Conservation (phyloP, 2,113 vertebrate species). For the Pterocles gutturalis region DNA sequence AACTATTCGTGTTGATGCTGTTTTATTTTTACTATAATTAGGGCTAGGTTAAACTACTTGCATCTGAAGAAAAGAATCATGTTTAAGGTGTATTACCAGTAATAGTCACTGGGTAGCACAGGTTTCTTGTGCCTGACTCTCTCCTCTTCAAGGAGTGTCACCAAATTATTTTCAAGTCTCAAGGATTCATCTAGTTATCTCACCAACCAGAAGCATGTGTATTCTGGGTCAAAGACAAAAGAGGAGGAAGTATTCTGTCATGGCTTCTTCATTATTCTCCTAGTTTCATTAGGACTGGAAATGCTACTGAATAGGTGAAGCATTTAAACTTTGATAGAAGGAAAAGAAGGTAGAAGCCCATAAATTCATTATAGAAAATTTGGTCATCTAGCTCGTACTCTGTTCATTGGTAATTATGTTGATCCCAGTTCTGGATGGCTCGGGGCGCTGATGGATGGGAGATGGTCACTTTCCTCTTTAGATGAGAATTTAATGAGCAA, state of each 20-base stretch:
- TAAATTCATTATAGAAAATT: not conserved
- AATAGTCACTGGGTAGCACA: not conserved
- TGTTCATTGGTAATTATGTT: not conserved
- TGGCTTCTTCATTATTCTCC: not conserved
- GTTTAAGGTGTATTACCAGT: not conserved
- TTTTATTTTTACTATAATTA: not conserved
- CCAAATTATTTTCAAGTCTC: not conserved
- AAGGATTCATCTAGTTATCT: not conserved
- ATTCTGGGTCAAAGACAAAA: not conserved
- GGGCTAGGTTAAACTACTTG: not conserved
- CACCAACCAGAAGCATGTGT: not conserved
- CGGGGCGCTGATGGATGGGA: not conserved
- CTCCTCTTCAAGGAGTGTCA: not conserved
- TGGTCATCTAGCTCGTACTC: not conserved
- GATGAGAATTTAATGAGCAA: not conserved
- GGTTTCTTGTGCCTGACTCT: not conserved
- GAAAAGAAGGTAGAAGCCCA: not conserved
- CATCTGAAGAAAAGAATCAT: not conserved
- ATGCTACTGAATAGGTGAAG: not conserved
- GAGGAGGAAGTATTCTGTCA: not conserved
- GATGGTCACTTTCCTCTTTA: not conserved
- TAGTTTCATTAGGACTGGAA: not conserved
- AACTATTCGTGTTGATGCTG: not conserved
- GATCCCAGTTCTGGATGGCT: not conserved
- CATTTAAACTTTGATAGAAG: not conserved